These are phyloP conservation scores for Steinernema hermaphroditum DNA, from an alignment of 2,888 invertebrate genomes.

Conservation along the genomic window DNA sequence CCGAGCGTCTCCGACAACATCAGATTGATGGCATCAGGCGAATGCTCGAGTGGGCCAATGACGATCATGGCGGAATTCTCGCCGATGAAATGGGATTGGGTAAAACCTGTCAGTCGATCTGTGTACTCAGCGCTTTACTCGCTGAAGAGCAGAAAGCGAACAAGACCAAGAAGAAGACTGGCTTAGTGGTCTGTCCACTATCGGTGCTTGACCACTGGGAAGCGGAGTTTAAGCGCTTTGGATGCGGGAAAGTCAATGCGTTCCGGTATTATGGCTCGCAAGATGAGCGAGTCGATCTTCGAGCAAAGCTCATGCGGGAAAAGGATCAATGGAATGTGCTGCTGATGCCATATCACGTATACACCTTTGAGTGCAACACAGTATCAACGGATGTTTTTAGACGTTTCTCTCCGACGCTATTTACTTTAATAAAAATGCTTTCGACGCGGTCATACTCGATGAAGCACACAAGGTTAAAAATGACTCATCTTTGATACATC, in stretches of 20 bases:
- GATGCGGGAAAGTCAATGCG: constrained; percentile 57
- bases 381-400: constrained; percentile 81
- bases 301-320: constrained; percentile 47
- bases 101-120: constrained; percentile 83
- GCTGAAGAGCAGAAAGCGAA: background rate
- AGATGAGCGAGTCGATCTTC: constrained; percentile 62
- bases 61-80: constrained; percentile 86
- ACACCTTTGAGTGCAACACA: background rate
- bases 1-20: constrained; percentile 35
- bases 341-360: constrained; percentile 68
- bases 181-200: constrained; percentile 90
- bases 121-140: constrained; percentile 28
- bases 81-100: constrained; percentile 99
- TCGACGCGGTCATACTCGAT: constrained; percentile 92
- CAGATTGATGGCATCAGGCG: constrained; percentile 41
- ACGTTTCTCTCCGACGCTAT: too few relatives aligned
- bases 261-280: constrained; percentile 66
- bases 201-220: constrained; percentile 99
- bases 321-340: constrained; percentile 62
- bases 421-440: too few relatives aligned
- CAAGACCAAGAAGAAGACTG: constrained; percentile 71
- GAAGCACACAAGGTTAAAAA: constrained; percentile 97
- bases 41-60: constrained; percentile 33
- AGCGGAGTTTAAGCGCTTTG: constrained; percentile 83
- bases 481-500: too few relatives aligned